phyloP scores from a whole-genome alignment of 2,113 vertebrate species.

The Polypterus bichir region DNA sequence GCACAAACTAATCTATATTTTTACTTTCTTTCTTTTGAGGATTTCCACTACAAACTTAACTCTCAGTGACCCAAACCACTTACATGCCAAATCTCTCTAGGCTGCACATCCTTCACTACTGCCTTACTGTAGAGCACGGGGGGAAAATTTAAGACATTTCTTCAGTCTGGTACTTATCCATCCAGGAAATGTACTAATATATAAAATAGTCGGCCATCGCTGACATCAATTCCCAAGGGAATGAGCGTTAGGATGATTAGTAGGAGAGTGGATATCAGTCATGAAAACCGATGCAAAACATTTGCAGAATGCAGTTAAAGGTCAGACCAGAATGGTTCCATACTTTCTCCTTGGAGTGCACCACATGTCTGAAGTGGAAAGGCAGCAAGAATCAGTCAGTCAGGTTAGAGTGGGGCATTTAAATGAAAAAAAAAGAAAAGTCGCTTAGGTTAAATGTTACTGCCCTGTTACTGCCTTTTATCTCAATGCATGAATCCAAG shows the following conservation, averaged over 20 bases:
- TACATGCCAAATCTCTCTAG: background rate
- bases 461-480: too few species aligned
- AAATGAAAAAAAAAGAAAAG: slow-evolving; percentile 10
- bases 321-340: slow-evolving; percentile 20
- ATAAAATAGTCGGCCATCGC: slow-evolving; percentile 18
- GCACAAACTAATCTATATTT: too few species aligned
- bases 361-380: slow-evolving; percentile 10
- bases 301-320: slow-evolving; percentile 23
- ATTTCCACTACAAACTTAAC: too few species aligned
- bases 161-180: slow-evolving; percentile 22
- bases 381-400: slow-evolving; percentile 9
- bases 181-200: slow-evolving; percentile 29
- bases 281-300: slow-evolving; percentile 37
- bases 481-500: slow-evolving; percentile 14
- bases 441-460: too few species aligned
- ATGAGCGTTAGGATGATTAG: slow-evolving; percentile 24
- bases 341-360: slow-evolving; percentile 7
- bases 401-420: slow-evolving; percentile 25
- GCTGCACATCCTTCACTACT: slow-evolving; percentile 14
- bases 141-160: slow-evolving; percentile 52
- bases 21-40: too few species aligned
- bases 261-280: slow-evolving; percentile 28
- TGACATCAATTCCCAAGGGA: slow-evolving; percentile 9
- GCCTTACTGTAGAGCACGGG: slow-evolving; percentile 21
- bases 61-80: too few species aligned